phyloP scores from a whole-genome alignment of 2,797 vertebrate genomes.

The Megalops cyprinoides region DNA sequence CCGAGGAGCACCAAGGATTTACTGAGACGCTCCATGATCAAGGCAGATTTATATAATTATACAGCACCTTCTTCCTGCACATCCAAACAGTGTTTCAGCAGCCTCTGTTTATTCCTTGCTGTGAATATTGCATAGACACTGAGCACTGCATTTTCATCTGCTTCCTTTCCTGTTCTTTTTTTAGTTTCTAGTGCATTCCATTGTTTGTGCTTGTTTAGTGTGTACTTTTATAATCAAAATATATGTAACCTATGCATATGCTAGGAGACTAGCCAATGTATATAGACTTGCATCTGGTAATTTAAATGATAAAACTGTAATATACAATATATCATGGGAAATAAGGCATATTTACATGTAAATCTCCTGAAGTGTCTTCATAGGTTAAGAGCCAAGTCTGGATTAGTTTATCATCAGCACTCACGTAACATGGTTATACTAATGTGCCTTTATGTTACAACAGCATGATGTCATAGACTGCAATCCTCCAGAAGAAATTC shows the following conservation, averaged over 20 bases:
- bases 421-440: neutral
- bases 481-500: neutral
- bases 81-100: neutral
- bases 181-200: neutral
- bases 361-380: neutral
- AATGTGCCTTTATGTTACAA: conserved; percentile 9
- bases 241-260: neutral
- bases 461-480: conserved; percentile 19
- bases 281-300: neutral
- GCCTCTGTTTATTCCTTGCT: neutral
- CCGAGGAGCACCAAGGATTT: neutral
- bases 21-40: neutral
- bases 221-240: neutral
- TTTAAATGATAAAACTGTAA: neutral
- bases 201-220: neutral
- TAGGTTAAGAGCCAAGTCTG: neutral
- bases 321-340: neutral
- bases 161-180: neutral
- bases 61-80: neutral
- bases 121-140: neutral
- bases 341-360: neutral
- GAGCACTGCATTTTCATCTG: neutral
- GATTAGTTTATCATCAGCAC: neutral
- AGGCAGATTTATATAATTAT: neutral
- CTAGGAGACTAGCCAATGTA: neutral